Evolutionary conservation across 2,888 invertebrate species (phyloP).

Genomic region (Pollenia amentaria): DNA sequence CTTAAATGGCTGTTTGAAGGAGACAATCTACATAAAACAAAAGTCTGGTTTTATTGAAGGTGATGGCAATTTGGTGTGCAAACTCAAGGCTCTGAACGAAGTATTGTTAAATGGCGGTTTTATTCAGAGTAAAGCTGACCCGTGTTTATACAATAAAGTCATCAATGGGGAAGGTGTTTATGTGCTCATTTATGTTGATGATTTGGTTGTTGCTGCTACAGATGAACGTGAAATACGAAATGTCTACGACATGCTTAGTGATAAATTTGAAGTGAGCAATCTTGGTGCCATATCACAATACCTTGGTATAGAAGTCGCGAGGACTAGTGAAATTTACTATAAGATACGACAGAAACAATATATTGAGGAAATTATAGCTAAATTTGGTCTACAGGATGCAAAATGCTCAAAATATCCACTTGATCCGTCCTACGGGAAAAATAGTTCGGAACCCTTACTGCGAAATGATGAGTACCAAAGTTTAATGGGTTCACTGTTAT

Average conservation of each 20-base stretch:
- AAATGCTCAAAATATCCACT: constrained; percentile 27
- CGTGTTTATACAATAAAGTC: no score
- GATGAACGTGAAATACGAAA: no score
- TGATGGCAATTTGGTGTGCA: constrained; percentile 39
- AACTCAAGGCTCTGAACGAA: no score
- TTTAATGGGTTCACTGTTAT: constrained; percentile 27
- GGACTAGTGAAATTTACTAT: not conserved
- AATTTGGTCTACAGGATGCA: constrained; percentile 33
- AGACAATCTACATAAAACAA: constrained; percentile 58
- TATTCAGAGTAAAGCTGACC: no score
- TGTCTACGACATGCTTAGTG: no score
- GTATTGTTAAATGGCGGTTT: no score
- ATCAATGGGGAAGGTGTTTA: no score
- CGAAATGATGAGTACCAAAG: constrained; percentile 45
- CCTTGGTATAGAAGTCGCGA: no score
- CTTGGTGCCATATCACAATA: no score
- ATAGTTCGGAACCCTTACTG: not conserved
- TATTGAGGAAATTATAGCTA: constrained; percentile 18
- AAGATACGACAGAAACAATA: constrained; percentile 31
- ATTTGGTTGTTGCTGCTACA: no score
- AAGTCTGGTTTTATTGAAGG: constrained; percentile 48
- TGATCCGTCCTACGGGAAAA: constrained; percentile 19
- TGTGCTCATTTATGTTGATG: no score
- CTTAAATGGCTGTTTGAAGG: constrained; percentile 53
- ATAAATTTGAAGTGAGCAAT: no score